Conservation (phyloP, 1,140 invertebrate genomes). For the Proctacanthus coquilletti region DNA sequence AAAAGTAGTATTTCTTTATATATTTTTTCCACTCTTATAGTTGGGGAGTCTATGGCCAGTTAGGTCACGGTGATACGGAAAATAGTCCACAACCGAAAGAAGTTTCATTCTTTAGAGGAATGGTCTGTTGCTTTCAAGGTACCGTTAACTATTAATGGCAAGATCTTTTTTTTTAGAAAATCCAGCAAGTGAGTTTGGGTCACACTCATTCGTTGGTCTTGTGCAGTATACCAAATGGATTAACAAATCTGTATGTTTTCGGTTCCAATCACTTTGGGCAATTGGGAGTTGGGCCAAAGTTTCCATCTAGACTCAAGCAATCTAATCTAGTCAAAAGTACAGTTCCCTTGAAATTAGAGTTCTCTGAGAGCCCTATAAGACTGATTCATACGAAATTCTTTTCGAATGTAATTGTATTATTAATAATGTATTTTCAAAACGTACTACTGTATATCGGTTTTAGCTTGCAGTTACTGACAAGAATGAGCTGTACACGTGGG, state of each 20-base stretch:
- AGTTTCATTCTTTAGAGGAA: slow-evolving; percentile 34
- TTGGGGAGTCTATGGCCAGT: slow-evolving; percentile 73
- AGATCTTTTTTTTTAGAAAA: slow-evolving; percentile 15
- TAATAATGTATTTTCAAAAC: slow-evolving; percentile 1
- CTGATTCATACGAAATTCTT: slow-evolving; percentile 63
- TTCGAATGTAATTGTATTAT: slow-evolving; percentile 50
- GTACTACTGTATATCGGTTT: slow-evolving; percentile 12
- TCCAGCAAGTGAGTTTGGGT: slow-evolving; percentile 46
- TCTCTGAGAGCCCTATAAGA: slow-evolving; percentile 37
- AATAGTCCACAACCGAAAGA: slow-evolving; percentile 43
- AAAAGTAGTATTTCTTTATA: not conserved
- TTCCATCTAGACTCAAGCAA: slow-evolving; percentile 18
- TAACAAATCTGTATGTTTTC: slow-evolving; percentile 49
- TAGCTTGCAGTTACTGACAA: slow-evolving; percentile 52
- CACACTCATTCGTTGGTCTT: slow-evolving; percentile 61
- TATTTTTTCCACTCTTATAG: slow-evolving; percentile 13
- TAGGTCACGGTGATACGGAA: slow-evolving; percentile 58
- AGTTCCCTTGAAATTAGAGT: slow-evolving; percentile 37
- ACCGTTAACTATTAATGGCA: not conserved
- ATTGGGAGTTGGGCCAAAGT: slow-evolving; percentile 54
- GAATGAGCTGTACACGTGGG: slow-evolving; percentile 60
- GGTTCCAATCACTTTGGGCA: slow-evolving; percentile 68
- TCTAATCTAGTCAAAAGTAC: slow-evolving; percentile 22
- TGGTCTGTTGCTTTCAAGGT: slow-evolving; percentile 21
- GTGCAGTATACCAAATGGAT: slow-evolving; percentile 12